Evolutionary conservation across 2,888 invertebrate genomes (phyloP), one percentile per base, ranked within the genome.

Genomic region (Noctua fimbriata): DNA sequence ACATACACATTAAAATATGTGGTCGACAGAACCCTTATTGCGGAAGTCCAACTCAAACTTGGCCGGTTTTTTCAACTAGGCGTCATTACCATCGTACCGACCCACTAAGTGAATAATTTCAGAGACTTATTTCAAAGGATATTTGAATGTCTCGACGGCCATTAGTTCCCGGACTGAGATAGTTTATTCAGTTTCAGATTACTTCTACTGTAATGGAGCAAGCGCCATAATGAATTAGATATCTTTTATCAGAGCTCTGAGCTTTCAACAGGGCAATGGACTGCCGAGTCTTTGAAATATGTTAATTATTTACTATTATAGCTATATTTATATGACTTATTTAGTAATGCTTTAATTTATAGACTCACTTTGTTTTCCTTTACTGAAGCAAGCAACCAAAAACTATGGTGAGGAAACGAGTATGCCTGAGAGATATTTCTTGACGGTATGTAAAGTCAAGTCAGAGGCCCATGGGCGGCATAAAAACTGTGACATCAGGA

Each of bases 141-240:
- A 88, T 88, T 85, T 85, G 71, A 85, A 85, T 74, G 73, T 76
- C 82, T 85, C 81, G 60, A 63, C 49, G 49, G 74, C 76, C 76
- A 85, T 85, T 81, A 72, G 52, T 74, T 76, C 88, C 69, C 66
- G 36, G 69, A 83, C 65, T 70, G 52, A 79, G 79, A 84, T 84
- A 87, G 88, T 87, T 84, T 84, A 84, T 84, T 84, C 85, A 84
- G 80, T 75, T 87, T 79, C 85, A 87, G 80, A 84, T 84, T 84
- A 74, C 79, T 84, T 72, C 77, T 58, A 32, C 67, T 58, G 67
- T 69, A 84, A 87, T 66, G 79, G 73, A 87, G 49, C 58, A 32
- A 69, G 28, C 44, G 69, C 66, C 66, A 47, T 87, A 79, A 84
- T 87, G 65, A 84, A 79, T 84, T 84, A 87, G 49, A 73, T 69